Conservation (phyloP, 2,797 vertebrate genomes). For the Squalus acanthias region DNA sequence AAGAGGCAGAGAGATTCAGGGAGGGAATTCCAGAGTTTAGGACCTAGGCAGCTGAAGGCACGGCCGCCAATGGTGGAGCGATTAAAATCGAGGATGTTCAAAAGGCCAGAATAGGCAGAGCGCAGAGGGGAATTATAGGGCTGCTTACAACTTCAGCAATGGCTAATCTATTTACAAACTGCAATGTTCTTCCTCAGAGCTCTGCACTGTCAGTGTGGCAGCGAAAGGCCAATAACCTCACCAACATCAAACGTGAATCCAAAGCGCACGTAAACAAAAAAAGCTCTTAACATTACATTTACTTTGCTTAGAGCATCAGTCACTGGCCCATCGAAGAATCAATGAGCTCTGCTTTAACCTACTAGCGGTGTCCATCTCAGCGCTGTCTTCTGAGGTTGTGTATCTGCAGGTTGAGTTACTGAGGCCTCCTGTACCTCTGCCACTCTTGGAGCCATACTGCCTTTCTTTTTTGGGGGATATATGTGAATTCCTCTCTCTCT, state of each 20-base stretch:
- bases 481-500: background rate
- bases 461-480: background rate
- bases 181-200: background rate
- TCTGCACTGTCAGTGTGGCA: background rate
- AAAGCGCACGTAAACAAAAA: background rate
- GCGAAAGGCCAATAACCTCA: background rate
- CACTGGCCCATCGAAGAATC: background rate
- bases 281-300: background rate
- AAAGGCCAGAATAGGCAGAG: too few species aligned
- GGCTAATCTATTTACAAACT: background rate
- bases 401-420: background rate
- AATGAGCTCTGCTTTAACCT: background rate
- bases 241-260: background rate
- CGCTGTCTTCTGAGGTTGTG: background rate
- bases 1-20: too few species aligned
- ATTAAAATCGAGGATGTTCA: too few species aligned
- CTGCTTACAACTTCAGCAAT: background rate
- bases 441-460: background rate
- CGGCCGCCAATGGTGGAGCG: too few species aligned
- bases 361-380: background rate
- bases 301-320: background rate
- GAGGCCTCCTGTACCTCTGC: too few species aligned
- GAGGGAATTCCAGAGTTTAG: too few species aligned
- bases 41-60: too few species aligned
- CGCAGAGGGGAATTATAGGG: too few species aligned